Percentiles rank a stretch among this genome's conserved stretches.
Conservation (phyloP, 2,113 vertebrate genomes). For the Heterotis niloticus region DNA sequence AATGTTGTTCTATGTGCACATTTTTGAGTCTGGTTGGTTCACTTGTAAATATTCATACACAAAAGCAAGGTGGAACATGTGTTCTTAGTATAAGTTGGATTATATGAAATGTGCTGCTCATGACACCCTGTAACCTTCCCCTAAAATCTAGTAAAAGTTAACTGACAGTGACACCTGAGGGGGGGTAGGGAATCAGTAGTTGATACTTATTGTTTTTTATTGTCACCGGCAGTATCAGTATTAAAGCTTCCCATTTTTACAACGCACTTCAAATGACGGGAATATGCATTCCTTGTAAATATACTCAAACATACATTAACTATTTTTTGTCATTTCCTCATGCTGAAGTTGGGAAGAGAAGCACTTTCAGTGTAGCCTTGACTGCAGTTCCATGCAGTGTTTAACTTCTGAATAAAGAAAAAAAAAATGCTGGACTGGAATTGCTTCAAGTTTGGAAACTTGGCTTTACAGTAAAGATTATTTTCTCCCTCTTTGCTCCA, state of each 20-base stretch:
- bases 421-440: conserved; percentile 43
- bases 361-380: not conserved
- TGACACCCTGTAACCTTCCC: too few species aligned
- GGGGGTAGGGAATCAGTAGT: too few species aligned
- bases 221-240: too few species aligned
- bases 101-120: too few species aligned
- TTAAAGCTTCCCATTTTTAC: too few species aligned
- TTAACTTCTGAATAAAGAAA: not conserved
- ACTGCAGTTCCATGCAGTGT: not conserved
- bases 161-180: too few species aligned
- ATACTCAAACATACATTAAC: too few species aligned
- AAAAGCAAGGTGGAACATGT: not conserved
- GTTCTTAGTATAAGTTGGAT: not conserved
- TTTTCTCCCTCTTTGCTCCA: conserved; percentile 55
- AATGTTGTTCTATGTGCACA: not conserved
- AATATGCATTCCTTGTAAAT: not conserved
- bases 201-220: too few species aligned
- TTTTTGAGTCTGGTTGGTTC: conserved; percentile 5
- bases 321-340: too few species aligned
- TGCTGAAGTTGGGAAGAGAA: not conserved
- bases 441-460: conserved; percentile 4
- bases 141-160: too few species aligned
- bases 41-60: not conserved
- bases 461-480: not conserved
- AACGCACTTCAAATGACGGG: not conserved